Evolutionary conservation across 2,888 invertebrate species (phyloP), one percentile per base, ranked within the genome.

Genomic region (Hirudinaria manillensis): DNA sequence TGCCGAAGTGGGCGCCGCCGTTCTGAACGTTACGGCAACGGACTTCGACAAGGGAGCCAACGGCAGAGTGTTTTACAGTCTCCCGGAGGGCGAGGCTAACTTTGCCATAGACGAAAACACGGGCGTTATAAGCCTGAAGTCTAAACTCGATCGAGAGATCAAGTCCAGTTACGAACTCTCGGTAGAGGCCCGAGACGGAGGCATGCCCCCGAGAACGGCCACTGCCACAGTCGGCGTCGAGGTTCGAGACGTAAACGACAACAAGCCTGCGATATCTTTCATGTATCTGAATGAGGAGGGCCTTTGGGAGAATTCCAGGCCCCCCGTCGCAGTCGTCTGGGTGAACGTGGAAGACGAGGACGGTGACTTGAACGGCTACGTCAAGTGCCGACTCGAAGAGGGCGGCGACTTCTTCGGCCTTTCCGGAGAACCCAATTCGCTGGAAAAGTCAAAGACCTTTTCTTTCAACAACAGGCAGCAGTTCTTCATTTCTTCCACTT

Each of bases 191-290:
- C 13, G 29, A 29, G 61, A 61, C 10, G 24, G 24, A 21, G 61
- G 61, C 24, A 10, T 29, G 24, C 61, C 29, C 29, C n/a, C 61
- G 61, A 61, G 29, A 10, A 27, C 61, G 24, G 24, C 61, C 24
- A 61, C 24, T 7, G 29, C 61, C 19, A 29, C 6, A 7, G 61
- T 61, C 13, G 10, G 3, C 29, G 13, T 61, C 7, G 2, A 16
- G 29, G 61, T 61, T 7, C 61, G 10, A 61, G 61, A 61, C 61
- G 21, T 61, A n/a, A 61, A 61, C 21, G 61, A 61, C 61, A 61
- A 61, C 61, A 29, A 16, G 24, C 61, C 61, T 2, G 10, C 2
- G 29, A 61, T 61, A 61, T 61, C 61, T 10, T 27, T 61, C 29
- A 29, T 27, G 10, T 61, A 27, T 7, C 10, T 27, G 29, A 19